phyloP scores from a whole-genome alignment of 2,888 invertebrate genomes.

The Agrochola litura region DNA sequence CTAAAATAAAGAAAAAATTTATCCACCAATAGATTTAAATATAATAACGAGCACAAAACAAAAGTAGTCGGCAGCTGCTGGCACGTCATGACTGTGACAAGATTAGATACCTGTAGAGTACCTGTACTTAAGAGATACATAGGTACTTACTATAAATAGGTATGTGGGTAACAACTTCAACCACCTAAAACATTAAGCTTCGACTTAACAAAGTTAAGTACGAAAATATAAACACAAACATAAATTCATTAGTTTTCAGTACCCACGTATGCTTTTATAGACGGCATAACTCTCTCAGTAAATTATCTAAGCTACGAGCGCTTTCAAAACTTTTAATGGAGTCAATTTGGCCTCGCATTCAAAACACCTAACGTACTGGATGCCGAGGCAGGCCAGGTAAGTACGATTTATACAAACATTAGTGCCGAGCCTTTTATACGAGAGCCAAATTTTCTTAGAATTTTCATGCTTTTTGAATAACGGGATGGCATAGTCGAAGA shows the following conservation, averaged over 20 bases:
- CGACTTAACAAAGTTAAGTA: slow-evolving; percentile 67
- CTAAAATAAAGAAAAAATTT: too few species aligned
- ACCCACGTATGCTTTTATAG: slow-evolving; percentile 84
- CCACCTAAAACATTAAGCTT: slow-evolving; percentile 63
- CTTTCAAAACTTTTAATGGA: slow-evolving; percentile 90
- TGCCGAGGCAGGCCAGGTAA: slow-evolving; percentile 79
- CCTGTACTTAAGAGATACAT: not conserved
- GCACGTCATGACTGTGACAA: too few species aligned
- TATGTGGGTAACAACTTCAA: slow-evolving; percentile 19
- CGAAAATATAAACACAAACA: slow-evolving; percentile 78
- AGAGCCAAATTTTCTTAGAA: slow-evolving; percentile 72
- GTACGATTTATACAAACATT: slow-evolving; percentile 85
- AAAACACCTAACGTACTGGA: slow-evolving; percentile 84
- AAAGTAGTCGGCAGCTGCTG: too few species aligned
- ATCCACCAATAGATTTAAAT: too few species aligned
- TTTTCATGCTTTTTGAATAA: slow-evolving; percentile 69
- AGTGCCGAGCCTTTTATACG: slow-evolving; percentile 76
- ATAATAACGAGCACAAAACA: too few species aligned
- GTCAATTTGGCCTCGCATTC: slow-evolving; percentile 89
- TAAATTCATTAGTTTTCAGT: slow-evolving; percentile 86
- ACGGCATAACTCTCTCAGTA: slow-evolving; percentile 86
- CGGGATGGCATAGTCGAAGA: slow-evolving; percentile 63
- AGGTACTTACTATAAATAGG: not conserved
- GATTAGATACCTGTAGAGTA: not conserved
- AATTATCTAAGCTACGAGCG: slow-evolving; percentile 89